phyloP scores from a whole-genome alignment of 2,113 vertebrate genomes.

The Okapia johnstoni region DNA sequence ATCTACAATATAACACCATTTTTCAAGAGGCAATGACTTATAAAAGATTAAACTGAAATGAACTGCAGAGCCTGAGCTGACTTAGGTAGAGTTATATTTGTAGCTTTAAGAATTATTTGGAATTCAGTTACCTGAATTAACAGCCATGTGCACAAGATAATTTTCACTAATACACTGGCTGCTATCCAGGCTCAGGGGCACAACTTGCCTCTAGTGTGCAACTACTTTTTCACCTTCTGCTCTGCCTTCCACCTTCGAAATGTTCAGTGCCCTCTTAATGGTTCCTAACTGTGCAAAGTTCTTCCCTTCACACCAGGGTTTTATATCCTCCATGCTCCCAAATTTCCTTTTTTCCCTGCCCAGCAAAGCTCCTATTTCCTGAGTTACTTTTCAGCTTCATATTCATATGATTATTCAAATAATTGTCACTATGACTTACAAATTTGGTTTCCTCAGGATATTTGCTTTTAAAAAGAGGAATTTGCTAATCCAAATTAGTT shows the following conservation, averaged over 20 bases:
- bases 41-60: neutral
- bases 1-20: neutral
- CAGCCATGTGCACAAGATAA: neutral
- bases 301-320: neutral
- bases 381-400: neutral
- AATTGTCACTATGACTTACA: neutral
- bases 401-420: conserved; percentile 22
- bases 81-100: neutral
- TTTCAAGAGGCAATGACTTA: neutral
- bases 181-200: neutral
- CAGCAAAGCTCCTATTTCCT: neutral
- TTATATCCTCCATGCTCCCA: neutral
- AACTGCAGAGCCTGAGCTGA: neutral
- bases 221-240: neutral
- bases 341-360: neutral
- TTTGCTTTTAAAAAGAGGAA: conserved; percentile 44
- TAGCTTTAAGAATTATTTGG: neutral
- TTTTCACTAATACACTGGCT: neutral
- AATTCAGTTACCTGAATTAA: neutral
- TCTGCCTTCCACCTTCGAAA: neutral
- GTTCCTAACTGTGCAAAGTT: neutral
- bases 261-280: neutral
- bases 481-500: conserved; percentile 25
- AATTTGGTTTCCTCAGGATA: neutral
- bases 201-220: neutral